Base-by-base conservation (phyloP, 2,113 vertebrate genomes). In the Prionailurus bengalensis region DNA sequence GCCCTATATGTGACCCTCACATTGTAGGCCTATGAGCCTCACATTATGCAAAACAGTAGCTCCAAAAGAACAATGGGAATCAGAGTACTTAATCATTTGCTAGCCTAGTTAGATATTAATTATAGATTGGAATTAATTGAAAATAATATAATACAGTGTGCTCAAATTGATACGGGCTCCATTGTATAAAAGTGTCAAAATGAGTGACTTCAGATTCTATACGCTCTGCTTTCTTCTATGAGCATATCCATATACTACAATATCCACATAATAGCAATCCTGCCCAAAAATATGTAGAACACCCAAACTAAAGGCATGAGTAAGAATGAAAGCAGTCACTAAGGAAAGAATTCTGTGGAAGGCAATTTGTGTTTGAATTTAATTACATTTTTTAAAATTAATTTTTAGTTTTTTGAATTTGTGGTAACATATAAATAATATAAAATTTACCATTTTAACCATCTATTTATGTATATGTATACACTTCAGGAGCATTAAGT, bases 311-410 rank as follows among this genome's bases (percentile, higher is more conserved):
- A 89, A 89, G 21, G 53, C 19, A 73, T 19, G 19, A 48, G 33
- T 78, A 70, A 71, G 25, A 83, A 73, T 65, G 66, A 70, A 13
- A 74, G 48, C 36, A 31, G 21, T 82, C 27, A 70, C 61, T 92
- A 85, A 29, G 70, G 11, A 93, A 73, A 88, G 25, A 3, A 65
- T 36, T 84, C 31, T 84, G 16, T 19, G 66, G 58, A 74, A 76
- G 29, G 53, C 23, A 94, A 89, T 86, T 74, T 92, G 68, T 92
- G 23, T 88, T 95, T 85, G 86, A 73, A 82, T 36, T 91, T 80
- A 51, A 97, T 89, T 86, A 71, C 58, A 66, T 29, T 16, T 78
- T 76, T 29, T 55, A n/a, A 91, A 25, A 61, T 31, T 68, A 42
- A 82, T n/a, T 82, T 68, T 79, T 7, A 58, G 73, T 33, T 42